Percentiles rank a stretch among this genome's conserved stretches.
Conservation (phyloP, 2,113 vertebrate genomes). For the Cyprinus carpio region DNA sequence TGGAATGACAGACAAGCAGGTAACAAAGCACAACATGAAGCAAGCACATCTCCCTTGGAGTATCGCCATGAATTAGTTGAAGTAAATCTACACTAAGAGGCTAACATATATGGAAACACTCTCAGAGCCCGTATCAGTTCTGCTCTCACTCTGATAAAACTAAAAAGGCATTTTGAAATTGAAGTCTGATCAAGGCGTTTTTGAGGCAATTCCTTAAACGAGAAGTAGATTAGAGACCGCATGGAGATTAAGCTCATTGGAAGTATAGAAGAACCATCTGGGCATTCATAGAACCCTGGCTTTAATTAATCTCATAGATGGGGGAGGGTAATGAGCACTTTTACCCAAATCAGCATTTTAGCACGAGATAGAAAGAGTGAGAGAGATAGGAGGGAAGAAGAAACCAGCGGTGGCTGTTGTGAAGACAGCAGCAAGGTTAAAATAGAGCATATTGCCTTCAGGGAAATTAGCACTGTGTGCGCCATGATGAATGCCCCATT, state of each 20-base stretch:
- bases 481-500: slow-evolving; percentile 73
- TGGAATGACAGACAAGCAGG: slow-evolving; percentile 74
- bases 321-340: slow-evolving; percentile 76
- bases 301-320: slow-evolving; percentile 82
- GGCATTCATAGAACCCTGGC: slow-evolving; percentile 74
- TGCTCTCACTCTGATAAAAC: neutral
- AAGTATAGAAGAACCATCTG: slow-evolving; percentile 78
- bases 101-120: neutral
- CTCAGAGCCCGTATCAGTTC: slow-evolving; percentile 18
- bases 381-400: neutral
- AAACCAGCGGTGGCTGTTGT: slow-evolving; percentile 52
- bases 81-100: neutral
- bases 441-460: slow-evolving; percentile 75
- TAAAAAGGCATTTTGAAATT: slow-evolving; percentile 54
- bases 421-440: slow-evolving; percentile 70
- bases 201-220: slow-evolving; percentile 75
- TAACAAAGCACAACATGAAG: slow-evolving; percentile 73
- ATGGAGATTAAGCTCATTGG: slow-evolving; percentile 79
- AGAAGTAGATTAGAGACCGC: slow-evolving; percentile 76
- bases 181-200: slow-evolving; percentile 70
- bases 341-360: slow-evolving; percentile 79
- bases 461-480: slow-evolving; percentile 75
- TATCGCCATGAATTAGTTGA: slow-evolving; percentile 24
- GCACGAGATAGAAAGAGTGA: slow-evolving; percentile 28
- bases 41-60: slow-evolving; percentile 43